Evolutionary conservation across 2,888 invertebrate species (phyloP).

Genomic region (Tridacna crocea): DNA sequence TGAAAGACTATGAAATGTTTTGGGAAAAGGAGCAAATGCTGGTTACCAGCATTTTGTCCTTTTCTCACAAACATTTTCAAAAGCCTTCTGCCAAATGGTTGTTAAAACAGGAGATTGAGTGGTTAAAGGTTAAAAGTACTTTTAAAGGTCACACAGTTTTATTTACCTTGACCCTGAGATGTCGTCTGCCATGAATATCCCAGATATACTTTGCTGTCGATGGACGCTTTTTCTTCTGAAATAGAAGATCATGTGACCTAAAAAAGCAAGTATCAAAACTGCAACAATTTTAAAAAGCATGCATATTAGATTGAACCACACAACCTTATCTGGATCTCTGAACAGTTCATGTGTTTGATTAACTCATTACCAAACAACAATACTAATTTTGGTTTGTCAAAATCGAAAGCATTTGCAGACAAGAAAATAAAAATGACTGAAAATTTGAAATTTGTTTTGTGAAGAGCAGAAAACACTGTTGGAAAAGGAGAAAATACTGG

Average conservation of each 20-base stretch:
- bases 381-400: background rate
- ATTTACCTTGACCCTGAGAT: conserved; percentile 65
- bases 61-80: background rate
- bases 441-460: no score
- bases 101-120: no score
- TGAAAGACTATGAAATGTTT: background rate
- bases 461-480: no score
- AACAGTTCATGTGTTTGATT: no score
- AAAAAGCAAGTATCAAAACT: background rate
- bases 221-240: conserved; percentile 56
- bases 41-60: background rate
- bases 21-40: background rate
- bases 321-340: no score
- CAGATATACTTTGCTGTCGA: conserved; percentile 74
- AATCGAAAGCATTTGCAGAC: background rate
- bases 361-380: background rate
- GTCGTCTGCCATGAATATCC: conserved; percentile 75
- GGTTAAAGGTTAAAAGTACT: no score
- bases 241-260: background rate
- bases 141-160: no score
- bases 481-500: no score
- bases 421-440: no score
- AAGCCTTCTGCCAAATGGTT: background rate
- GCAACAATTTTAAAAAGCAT: no score
- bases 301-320: no score